Percentiles rank a stretch among this genome's conserved stretches.
phyloP scores from a whole-genome alignment of 1,140 invertebrate genomes.

The Helicoverpa armigera region DNA sequence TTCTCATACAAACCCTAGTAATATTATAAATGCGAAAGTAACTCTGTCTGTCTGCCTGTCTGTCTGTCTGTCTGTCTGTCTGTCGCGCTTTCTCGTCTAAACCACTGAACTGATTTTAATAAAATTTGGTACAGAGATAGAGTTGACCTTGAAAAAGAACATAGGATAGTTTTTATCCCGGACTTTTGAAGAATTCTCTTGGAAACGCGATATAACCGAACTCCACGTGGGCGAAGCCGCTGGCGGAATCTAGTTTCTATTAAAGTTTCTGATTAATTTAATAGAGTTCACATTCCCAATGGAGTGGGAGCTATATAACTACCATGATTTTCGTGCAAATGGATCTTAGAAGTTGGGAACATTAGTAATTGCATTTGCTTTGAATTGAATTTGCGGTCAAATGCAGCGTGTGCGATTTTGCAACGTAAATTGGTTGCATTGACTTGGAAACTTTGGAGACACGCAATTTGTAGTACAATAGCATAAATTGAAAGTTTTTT shows the following conservation, averaged over 20 bases:
- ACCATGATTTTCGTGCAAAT: constrained; percentile 11
- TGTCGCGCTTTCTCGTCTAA: too few relatives aligned
- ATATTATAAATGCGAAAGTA: too few relatives aligned
- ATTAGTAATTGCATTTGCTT: constrained; percentile 41
- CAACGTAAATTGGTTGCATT: neutral
- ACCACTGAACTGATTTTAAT: too few relatives aligned
- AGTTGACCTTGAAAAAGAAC: too few relatives aligned
- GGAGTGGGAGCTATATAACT: neutral
- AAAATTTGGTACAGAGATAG: too few relatives aligned
- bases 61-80: too few relatives aligned
- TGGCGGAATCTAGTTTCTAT: neutral
- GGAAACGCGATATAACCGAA: too few relatives aligned
- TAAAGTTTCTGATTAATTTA: constrained; percentile 21
- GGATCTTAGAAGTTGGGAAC: constrained; percentile 18
- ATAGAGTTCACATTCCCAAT: constrained; percentile 8
- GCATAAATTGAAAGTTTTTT: neutral
- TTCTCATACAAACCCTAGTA: neutral
- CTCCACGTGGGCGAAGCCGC: too few relatives aligned
- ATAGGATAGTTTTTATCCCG: too few relatives aligned
- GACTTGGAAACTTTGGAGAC: neutral
- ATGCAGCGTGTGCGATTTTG: neutral
- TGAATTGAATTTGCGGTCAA: constrained; percentile 26
- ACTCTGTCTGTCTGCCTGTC: too few relatives aligned
- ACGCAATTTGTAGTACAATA: neutral
- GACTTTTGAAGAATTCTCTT: too few relatives aligned